Percentiles rank a stretch among this genome's conserved stretches.
Conservation (phyloP, 2,113 vertebrate species). For the Plecotus auritus region DNA sequence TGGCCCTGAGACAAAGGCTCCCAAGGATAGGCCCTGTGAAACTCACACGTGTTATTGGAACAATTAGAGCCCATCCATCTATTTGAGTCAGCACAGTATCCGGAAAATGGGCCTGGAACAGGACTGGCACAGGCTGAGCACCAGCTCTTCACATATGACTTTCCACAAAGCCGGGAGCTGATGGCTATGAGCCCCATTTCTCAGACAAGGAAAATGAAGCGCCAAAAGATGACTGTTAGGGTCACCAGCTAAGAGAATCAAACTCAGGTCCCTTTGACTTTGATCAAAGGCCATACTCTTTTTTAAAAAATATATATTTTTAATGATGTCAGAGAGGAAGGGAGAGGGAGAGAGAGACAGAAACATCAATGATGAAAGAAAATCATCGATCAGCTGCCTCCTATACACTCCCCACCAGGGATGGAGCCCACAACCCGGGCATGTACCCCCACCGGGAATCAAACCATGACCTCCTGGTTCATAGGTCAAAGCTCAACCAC, state of each 20-base stretch:
- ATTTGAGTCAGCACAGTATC: slow-evolving; percentile 45
- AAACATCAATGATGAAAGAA: no score
- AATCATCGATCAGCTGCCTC: no score
- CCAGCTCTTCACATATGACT: background rate
- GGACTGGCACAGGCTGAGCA: background rate
- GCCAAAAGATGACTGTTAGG: background rate
- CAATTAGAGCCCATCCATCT: slow-evolving; percentile 77
- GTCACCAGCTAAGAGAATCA: background rate
- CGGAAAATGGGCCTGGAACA: background rate
- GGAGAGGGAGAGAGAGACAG: no score
- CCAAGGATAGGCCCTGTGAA: slow-evolving; percentile 67
- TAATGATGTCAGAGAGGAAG: no score
- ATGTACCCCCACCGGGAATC: no score
- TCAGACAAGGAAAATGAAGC: background rate
- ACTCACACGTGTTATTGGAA: slow-evolving; percentile 69
- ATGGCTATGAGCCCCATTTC: background rate
- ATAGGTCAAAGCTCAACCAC: no score
- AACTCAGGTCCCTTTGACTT: background rate
- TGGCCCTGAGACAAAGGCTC: slow-evolving; percentile 75
- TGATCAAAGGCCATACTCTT: background rate
- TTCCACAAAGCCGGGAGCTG: background rate
- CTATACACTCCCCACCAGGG: no score
- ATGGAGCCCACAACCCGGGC: no score
- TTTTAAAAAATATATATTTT: background rate
- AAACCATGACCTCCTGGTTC: no score